Evolutionary conservation across 2,888 invertebrate species (phyloP).

Genomic region (Ophioninae sp.): DNA sequence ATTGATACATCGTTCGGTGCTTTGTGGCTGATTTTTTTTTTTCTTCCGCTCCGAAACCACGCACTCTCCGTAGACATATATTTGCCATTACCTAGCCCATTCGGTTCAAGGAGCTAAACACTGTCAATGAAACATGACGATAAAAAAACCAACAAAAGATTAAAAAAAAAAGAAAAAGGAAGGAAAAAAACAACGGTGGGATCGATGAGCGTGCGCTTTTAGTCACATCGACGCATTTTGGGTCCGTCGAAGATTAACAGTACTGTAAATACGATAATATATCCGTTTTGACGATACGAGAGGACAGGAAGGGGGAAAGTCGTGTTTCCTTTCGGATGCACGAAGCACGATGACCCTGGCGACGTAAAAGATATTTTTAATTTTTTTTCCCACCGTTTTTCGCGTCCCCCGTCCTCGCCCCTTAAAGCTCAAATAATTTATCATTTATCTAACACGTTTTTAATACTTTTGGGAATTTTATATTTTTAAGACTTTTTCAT

Average conservation of each 20-base stretch:
- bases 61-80: neutral
- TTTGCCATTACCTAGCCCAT: conserved; percentile 5
- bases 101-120: conserved; percentile 22
- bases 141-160: neutral
- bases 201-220: conserved; percentile 28
- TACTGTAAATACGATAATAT: conserved; percentile 24
- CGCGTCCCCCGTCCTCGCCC: neutral
- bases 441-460: no score
- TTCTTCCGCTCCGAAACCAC: neutral
- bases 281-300: neutral
- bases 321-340: conserved; percentile 38
- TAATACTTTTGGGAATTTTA: no score
- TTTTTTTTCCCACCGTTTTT: neutral
- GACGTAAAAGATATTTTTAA: neutral
- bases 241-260: conserved; percentile 31
- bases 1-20: conserved; percentile 22
- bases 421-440: no score
- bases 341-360: conserved; percentile 59
- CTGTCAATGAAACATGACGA: neutral
- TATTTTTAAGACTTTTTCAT: no score
- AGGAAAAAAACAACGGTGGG: neutral
- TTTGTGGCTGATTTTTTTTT: neutral
- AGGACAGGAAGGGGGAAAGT: neutral
- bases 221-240: conserved; percentile 7
- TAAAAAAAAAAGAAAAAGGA: neutral